These are phyloP conservation scores for Calliopsis andreniformis DNA, from an alignment of 1,140 invertebrate species.

Conservation along the genomic window DNA sequence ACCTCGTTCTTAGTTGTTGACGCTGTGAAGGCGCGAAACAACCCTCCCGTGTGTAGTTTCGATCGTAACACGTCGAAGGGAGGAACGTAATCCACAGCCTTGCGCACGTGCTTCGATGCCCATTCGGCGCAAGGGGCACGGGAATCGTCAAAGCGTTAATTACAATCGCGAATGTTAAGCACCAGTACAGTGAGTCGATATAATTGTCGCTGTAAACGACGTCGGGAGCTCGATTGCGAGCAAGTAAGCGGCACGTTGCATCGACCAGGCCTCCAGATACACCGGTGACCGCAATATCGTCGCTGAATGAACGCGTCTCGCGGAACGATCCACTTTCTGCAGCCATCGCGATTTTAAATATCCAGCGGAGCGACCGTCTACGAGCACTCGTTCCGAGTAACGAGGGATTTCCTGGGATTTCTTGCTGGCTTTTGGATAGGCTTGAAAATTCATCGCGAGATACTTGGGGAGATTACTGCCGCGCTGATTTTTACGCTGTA, in stretches of 20 bases:
- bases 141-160: slow-evolving; percentile 43
- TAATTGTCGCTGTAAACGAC: slow-evolving; percentile 41
- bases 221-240: slow-evolving; percentile 12
- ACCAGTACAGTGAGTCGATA: slow-evolving; percentile 11
- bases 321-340: not conserved
- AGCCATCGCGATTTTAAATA: not conserved
- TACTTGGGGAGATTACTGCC: too few species aligned
- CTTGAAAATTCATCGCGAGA: too few species aligned
- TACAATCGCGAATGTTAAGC: slow-evolving; percentile 40
- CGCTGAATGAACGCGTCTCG: not conserved
- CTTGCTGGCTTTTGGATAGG: too few species aligned
- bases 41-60: not conserved
- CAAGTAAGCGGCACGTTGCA: slow-evolving; percentile 13
- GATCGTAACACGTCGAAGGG: too few species aligned
- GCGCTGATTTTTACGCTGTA: too few species aligned
- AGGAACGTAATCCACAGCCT: slow-evolving; percentile 21
- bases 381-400: not conserved
- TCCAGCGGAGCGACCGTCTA: not conserved
- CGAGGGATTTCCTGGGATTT: not conserved
- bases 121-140: slow-evolving; percentile 11
- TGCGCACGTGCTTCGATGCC: slow-evolving; percentile 5
- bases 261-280: not conserved
- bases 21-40: not conserved
- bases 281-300: not conserved
- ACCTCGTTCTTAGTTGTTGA: too few species aligned